Evolutionary conservation across 2,888 invertebrate genomes (phyloP).

Genomic region (Noctua janthe): DNA sequence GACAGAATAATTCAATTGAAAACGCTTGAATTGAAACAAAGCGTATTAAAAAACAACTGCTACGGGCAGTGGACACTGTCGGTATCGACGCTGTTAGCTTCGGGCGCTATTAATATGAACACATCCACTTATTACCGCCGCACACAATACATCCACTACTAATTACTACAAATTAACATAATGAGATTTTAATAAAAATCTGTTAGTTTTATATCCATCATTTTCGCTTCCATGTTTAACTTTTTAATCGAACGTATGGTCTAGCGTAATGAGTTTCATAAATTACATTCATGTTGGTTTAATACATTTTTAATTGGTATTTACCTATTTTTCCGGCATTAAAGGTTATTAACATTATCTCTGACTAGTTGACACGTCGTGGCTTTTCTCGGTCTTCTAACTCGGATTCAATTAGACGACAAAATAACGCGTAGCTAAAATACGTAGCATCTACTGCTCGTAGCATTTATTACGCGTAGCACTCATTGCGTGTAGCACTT

Average conservation of each 20-base stretch:
- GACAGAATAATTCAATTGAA: slow-evolving; percentile 14
- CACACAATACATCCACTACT: slow-evolving; percentile 45
- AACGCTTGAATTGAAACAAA: slow-evolving; percentile 16
- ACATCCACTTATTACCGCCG: slow-evolving; percentile 49
- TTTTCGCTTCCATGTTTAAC: slow-evolving; percentile 22
- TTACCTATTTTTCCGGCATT: neutral
- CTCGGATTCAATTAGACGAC: neutral
- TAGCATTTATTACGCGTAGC: neutral
- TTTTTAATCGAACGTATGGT: slow-evolving; percentile 14
- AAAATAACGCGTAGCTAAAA: neutral
- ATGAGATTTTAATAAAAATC: slow-evolving; percentile 38
- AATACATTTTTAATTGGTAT: neutral
- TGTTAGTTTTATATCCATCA: slow-evolving; percentile 35
- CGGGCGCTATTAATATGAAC: slow-evolving; percentile 51
- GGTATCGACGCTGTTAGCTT: slow-evolving; percentile 33
- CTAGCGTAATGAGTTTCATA: neutral
- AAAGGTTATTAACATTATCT: neutral
- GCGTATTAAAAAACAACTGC: slow-evolving; percentile 19
- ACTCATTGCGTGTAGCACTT: neutral
- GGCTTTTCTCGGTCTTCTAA: neutral
- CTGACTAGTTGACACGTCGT: neutral
- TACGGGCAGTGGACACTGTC: neutral
- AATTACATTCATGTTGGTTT: neutral
- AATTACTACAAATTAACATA: slow-evolving; percentile 50
- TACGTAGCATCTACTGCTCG: neutral